Conservation (phyloP, 2,888 invertebrate genomes). For the Autographa gamma region DNA sequence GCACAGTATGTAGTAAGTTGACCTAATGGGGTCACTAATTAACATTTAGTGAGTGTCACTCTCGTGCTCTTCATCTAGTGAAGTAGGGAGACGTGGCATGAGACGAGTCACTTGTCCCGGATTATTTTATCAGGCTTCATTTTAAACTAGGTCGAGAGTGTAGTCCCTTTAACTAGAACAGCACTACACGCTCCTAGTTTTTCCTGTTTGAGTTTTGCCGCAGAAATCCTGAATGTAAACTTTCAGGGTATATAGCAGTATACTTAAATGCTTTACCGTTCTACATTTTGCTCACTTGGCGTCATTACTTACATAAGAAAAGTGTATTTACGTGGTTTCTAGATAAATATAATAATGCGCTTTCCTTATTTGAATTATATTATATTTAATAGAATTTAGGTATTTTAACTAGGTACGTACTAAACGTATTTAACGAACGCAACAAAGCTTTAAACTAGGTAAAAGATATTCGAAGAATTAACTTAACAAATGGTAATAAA, state of each 20-base stretch:
- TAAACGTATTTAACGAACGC: background rate
- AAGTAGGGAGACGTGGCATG: constrained; percentile 50
- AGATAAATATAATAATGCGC: too few relatives aligned
- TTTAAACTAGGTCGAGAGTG: constrained; percentile 80
- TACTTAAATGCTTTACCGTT: too few relatives aligned
- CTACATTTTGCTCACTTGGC: too few relatives aligned
- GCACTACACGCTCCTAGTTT: constrained; percentile 41
- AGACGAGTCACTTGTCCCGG: constrained; percentile 62
- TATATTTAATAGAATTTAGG: too few relatives aligned
- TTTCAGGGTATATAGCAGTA: too few relatives aligned
- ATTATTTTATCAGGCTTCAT: constrained; percentile 72
- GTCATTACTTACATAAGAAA: too few relatives aligned
- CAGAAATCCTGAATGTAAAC: background rate
- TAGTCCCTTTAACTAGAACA: constrained; percentile 63
- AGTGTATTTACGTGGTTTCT: too few relatives aligned
- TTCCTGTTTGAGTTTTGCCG: constrained; percentile 14
- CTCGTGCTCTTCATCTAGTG: constrained; percentile 54
- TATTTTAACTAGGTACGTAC: background rate
- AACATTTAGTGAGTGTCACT: constrained; percentile 60
- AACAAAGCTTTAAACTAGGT: background rate
- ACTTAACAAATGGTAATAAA: background rate
- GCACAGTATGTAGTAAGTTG: constrained; percentile 34
- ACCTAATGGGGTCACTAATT: constrained; percentile 69
- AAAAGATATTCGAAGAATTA: background rate
- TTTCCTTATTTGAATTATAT: too few relatives aligned